Evolutionary conservation across 2,797 vertebrate species (phyloP), one percentile per base, ranked within the genome.

Genomic region (Paguma larvata): DNA sequence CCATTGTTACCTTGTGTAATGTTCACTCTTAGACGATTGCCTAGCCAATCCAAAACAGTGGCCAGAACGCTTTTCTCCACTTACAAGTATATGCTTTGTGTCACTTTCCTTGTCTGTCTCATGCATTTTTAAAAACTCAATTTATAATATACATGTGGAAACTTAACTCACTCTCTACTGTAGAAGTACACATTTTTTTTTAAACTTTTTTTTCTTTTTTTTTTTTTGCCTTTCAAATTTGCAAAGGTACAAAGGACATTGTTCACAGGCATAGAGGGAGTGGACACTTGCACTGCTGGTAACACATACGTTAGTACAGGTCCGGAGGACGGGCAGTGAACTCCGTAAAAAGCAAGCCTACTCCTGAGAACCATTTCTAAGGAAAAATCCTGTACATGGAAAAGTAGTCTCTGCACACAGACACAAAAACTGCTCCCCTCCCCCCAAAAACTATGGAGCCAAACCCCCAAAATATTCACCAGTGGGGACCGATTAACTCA

Each of bases 191-290:
- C 44, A 90, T 59, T 59, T 23, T 23, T 23, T 10, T 23, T 41
- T 53, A 46, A 90, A 95, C 65, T 16, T 63, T 44, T 59, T 5
- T 25, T 34, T 89, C 56, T 38, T 93, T 34, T 25, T 34, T 89
- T 63, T 38, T 93, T 34, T 95, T 92, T 65, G 16, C 59, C 27
- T 94, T 77, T 98, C 65, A 67, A 51, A 92, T 56, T 56, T 59
- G 32, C 62, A 90, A 68, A 95, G n/a, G 23, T 83, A 51, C 41
- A 51, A 97, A 97, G 79, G 34, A 34, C 34, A 82, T 5, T 77
- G 51, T 63, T 91, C 86, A 44, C 30, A 94, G 85, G n/a, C 87
- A 48, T 25, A 48, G n/a, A 51, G 27, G 59, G n/a, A 89, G 72
- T 63, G 46, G 56, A 11, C 3, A 89, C 23, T 70, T 62, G 8